Conservation (phyloP, 2,797 vertebrate genomes). For the Sparidentex hasta region DNA sequence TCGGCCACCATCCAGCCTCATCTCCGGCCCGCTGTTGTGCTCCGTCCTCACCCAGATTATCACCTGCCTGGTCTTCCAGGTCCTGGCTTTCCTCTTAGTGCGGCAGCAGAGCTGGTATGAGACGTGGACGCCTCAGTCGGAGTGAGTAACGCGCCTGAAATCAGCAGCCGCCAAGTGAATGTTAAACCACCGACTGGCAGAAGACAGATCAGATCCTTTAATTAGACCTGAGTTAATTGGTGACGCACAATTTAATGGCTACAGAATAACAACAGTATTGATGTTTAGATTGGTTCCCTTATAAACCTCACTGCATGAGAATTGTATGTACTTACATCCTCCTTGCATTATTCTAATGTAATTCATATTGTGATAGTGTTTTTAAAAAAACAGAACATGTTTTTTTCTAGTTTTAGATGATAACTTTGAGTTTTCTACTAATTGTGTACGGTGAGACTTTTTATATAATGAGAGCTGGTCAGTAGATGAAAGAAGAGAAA, state of each 20-base stretch:
- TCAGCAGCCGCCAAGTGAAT: neutral
- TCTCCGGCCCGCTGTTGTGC: slow-evolving; percentile 92
- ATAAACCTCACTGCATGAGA: no score
- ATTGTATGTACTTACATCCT: no score
- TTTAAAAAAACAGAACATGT: no score
- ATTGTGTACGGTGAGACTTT: neutral
- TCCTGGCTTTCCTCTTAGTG: slow-evolving; percentile 90
- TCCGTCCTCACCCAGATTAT: slow-evolving; percentile 96
- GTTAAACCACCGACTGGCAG: neutral
- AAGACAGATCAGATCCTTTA: no score
- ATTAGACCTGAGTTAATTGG: no score
- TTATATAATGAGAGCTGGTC: neutral
- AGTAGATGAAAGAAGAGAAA: neutral
- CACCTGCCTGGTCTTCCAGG: slow-evolving; percentile 93
- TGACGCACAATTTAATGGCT: no score
- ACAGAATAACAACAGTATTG: no score
- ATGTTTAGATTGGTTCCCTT: no score
- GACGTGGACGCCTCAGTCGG: slow-evolving; percentile 84
- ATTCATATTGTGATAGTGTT: no score
- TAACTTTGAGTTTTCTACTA: no score
- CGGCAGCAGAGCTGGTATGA: slow-evolving; percentile 92
- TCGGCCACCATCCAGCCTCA: slow-evolving; percentile 93
- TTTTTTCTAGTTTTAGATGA: no score
- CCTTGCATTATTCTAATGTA: no score
- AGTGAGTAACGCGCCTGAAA: slow-evolving; percentile 87